These are phyloP conservation scores for Chelonus insularis DNA, from an alignment of 1,140 invertebrate genomes.

Conservation along the genomic window DNA sequence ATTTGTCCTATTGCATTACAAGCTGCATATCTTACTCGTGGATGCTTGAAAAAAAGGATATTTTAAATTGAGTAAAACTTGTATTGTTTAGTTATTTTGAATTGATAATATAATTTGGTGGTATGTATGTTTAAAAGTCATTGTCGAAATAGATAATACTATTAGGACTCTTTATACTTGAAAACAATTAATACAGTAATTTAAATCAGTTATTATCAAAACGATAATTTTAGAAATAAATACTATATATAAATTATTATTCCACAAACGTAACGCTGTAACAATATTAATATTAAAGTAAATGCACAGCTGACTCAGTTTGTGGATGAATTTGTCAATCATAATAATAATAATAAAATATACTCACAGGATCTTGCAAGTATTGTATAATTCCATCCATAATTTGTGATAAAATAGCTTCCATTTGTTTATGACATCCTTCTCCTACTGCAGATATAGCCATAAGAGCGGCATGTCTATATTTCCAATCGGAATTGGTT, in stretches of 20 bases:
- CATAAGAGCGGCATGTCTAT: constrained; percentile 95
- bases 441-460: constrained; percentile 97
- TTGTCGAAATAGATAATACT: too few relatives aligned
- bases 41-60: constrained; percentile 78
- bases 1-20: constrained; percentile 99
- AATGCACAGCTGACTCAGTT: constrained; percentile 46
- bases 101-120: too few relatives aligned
- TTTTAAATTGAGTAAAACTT: too few relatives aligned
- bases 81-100: too few relatives aligned
- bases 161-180: too few relatives aligned
- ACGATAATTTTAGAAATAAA: constrained; percentile 43
- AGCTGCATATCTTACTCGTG: constrained; percentile 91
- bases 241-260: too few relatives aligned
- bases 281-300: constrained; percentile 27
- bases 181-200: too few relatives aligned
- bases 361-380: constrained; percentile 79
- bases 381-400: constrained; percentile 88
- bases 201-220: too few relatives aligned
- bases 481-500: constrained; percentile 79
- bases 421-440: constrained; percentile 98
- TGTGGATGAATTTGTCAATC: constrained; percentile 31
- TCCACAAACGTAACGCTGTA: constrained; percentile 46
- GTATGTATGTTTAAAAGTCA: too few relatives aligned
- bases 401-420: constrained; percentile 86
- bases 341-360: too few relatives aligned